Conservation (phyloP, 2,113 vertebrate species). For the Labrus mixtus region DNA sequence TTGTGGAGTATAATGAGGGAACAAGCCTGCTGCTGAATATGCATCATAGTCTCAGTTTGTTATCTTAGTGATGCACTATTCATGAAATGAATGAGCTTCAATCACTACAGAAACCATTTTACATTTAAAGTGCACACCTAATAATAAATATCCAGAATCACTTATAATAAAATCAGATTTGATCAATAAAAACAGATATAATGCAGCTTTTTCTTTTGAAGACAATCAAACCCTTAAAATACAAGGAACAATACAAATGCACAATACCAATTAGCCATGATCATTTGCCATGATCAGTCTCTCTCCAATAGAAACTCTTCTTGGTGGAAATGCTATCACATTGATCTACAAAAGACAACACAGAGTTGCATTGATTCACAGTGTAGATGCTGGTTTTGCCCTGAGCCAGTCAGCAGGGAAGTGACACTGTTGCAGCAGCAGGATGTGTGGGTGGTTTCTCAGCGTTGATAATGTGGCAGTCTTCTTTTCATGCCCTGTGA, state of each 20-base stretch:
- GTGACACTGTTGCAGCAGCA: constrained; percentile 37
- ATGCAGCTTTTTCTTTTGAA: background rate
- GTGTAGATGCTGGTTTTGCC: constrained; percentile 27
- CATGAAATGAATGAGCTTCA: too few relatives aligned
- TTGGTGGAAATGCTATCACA: constrained; percentile 1
- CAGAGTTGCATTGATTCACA: constrained; percentile 19
- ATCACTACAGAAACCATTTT: too few relatives aligned
- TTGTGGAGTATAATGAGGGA: too few relatives aligned
- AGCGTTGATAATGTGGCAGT: constrained; percentile 66
- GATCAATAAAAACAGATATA: too few relatives aligned
- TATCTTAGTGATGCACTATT: too few relatives aligned
- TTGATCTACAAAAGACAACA: constrained; percentile 3
- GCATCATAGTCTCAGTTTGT: too few relatives aligned
- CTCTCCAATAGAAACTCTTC: background rate
- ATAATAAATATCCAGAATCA: too few relatives aligned
- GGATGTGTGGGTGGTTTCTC: constrained; percentile 42
- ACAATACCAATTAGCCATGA: background rate
- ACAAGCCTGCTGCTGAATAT: too few relatives aligned
- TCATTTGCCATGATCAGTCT: background rate
- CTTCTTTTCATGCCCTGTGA: constrained; percentile 73
- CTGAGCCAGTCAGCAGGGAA: constrained; percentile 22
- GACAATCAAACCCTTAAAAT: background rate
- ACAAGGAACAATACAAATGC: background rate
- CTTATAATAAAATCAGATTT: too few relatives aligned
- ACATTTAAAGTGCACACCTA: too few relatives aligned